Evolutionary conservation across 2,113 vertebrate species (phyloP), one percentile per base, ranked within the genome.

Genomic region (Perccottus glenii): DNA sequence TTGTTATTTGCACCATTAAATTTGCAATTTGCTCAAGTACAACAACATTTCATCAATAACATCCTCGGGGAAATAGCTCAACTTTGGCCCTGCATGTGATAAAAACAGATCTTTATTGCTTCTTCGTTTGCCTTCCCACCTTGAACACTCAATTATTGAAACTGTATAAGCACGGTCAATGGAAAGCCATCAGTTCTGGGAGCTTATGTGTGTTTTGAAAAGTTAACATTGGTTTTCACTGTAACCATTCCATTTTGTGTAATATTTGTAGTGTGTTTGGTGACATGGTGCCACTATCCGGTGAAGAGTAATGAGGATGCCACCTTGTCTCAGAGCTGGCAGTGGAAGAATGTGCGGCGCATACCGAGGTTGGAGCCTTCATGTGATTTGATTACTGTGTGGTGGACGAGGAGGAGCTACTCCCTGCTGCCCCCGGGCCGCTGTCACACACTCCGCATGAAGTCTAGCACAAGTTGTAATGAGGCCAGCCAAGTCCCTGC

Each of bases 341-440:
- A 64, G 67, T 55, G 56, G 32, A 71, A 49, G 63, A 49, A 61
- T 53, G 63, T 44, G 10, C 42, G 33, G 45, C 38, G 36, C 65
- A 64, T 76, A 48, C 52, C 52, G 74, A 57, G 77, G 70, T 59
- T 60, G 36, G 46, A 70, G 49, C 38, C 58, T 50, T 87, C 80
- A 85, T 87, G 73, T 78, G 77, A 81, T 85, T 59, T 79, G 87
- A 87, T 78, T 62, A 84, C 70, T 59, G 63, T 61, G 71, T 67
- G 44, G 67, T 78, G 80, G 56, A 60, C 6, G 55, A 67, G 51
- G 60, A 80, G 42, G 38, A 76, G 81, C 68, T 50, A 64, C 73
- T n/a, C 61, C 73, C 65, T 76, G 55, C 45, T 45, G 78, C 64
- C 85, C 83, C 51, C 16, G 6, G 67, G 78, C 75, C 61, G 44